These are phyloP conservation scores for Drosophila repletoides DNA, from an alignment of 1,140 invertebrate species.

Conservation along the genomic window DNA sequence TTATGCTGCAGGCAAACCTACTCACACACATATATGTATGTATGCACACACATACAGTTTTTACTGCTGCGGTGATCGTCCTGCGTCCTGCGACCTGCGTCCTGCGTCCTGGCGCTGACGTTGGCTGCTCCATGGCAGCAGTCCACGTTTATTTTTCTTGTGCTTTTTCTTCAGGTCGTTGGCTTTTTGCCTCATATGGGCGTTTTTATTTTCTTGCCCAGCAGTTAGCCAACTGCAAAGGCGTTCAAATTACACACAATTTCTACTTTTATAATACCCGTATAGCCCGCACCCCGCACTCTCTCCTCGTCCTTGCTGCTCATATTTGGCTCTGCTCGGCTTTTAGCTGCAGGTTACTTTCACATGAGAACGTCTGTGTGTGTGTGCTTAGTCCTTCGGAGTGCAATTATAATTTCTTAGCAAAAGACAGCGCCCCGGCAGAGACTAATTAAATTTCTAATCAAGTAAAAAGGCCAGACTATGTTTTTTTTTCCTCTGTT, in stretches of 20 bases:
- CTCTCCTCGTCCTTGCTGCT: conserved; percentile 5
- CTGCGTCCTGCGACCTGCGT: too few species aligned
- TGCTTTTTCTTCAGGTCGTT: conserved; percentile 57
- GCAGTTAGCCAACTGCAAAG: conserved; percentile 55
- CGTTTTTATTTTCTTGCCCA: conserved; percentile 72
- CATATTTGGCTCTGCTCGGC: background rate
- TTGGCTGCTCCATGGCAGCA: conserved; percentile 30
- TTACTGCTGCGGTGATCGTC: conserved; percentile 54
- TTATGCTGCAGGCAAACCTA: conserved; percentile 63
- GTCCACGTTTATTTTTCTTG: conserved; percentile 58
- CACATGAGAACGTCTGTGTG: background rate
- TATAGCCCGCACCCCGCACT: background rate
- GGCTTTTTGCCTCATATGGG: conserved; percentile 72
- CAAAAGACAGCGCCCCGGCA: conserved; percentile 17
- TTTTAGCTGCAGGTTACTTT: conserved; percentile 6
- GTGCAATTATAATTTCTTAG: conserved; percentile 63
- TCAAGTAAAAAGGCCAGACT: conserved; percentile 55
- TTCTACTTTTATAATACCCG: conserved; percentile 45
- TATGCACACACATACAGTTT: conserved; percentile 18
- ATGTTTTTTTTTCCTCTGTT: conserved; percentile 7
- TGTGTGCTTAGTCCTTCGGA: conserved; percentile 23
- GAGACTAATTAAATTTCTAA: conserved; percentile 65
- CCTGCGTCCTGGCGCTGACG: conserved; percentile 27
- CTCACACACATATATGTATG: conserved; percentile 23
- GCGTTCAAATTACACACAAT: conserved; percentile 61